Evolutionary conservation across 2,888 invertebrate species (phyloP).

Genomic region (Notodonta dromedarius): DNA sequence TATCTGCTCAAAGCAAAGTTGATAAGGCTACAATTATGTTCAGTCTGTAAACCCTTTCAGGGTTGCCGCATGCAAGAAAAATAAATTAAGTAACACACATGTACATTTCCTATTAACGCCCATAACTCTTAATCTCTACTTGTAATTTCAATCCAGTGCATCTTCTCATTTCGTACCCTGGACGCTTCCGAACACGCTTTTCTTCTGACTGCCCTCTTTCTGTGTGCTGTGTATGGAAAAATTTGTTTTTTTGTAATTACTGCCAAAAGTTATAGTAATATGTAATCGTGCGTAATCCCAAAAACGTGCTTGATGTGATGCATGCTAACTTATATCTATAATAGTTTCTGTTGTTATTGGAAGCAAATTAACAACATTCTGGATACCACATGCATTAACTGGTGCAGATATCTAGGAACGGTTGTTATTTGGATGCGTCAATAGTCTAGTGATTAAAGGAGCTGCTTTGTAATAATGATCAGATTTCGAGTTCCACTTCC

Average conservation of each 20-base stretch:
- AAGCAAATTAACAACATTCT: neutral
- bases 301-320: constrained; percentile 8
- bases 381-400: no score
- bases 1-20: neutral
- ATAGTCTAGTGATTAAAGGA: no score
- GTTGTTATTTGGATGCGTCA: no score
- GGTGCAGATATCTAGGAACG: no score
- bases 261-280: constrained; percentile 11
- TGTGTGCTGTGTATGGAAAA: constrained; percentile 53
- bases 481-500: no score
- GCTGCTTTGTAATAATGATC: no score
- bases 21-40: neutral
- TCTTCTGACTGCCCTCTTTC: constrained; percentile 52
- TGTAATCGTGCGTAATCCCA: constrained; percentile 12
- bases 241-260: neutral
- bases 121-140: constrained; percentile 44
- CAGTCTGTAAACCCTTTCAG: constrained; percentile 1
- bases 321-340: neutral
- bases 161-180: constrained; percentile 48
- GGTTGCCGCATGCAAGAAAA: neutral
- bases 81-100: constrained; percentile 8
- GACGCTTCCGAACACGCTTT: constrained; percentile 54
- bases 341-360: neutral
- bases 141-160: constrained; percentile 59
- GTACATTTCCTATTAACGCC: constrained; percentile 39